Percentiles rank a stretch among this genome's conserved stretches.
phyloP scores from a whole-genome alignment of 2,113 vertebrate genomes.

The Mormyrus lacerda region DNA sequence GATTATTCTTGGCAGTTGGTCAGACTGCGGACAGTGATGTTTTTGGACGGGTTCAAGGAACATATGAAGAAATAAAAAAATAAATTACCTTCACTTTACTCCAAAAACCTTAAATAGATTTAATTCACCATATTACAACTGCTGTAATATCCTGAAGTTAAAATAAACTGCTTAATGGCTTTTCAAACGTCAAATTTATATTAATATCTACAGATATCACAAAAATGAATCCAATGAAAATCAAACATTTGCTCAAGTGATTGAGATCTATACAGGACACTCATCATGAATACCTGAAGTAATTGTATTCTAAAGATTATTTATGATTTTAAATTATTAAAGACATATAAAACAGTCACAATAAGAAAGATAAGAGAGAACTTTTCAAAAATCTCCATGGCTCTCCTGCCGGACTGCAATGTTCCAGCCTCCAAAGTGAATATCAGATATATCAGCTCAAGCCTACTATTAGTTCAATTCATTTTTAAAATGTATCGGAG shows the following conservation, averaged over 20 bases:
- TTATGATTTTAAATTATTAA: not conserved
- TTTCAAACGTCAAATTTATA: not conserved
- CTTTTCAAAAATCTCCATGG: not conserved
- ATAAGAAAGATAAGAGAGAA: not conserved
- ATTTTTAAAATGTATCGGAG: not conserved
- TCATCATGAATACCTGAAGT: not conserved
- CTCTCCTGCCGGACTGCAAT: not conserved
- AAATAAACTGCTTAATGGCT: constrained; percentile 21
- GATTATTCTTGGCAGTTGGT: constrained; percentile 29
- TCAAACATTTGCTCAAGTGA: not conserved
- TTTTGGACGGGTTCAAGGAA: constrained; percentile 26
- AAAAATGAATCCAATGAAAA: not conserved
- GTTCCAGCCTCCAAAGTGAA: not conserved
- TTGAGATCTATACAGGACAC: not conserved
- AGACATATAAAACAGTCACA: not conserved
- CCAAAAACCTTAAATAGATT: constrained; percentile 43
- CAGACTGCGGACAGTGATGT: constrained; percentile 28
- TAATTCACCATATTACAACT: constrained; percentile 40
- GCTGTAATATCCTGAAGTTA: constrained; percentile 21
- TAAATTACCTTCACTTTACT: constrained; percentile 40
- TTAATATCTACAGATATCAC: not conserved
- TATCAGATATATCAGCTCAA: not conserved
- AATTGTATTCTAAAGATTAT: not conserved
- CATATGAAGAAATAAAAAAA: constrained; percentile 13
- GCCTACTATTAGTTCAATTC: constrained; percentile 15